Evolutionary conservation across 1,140 invertebrate species (phyloP).

Genomic region (Pinna nobilis): DNA sequence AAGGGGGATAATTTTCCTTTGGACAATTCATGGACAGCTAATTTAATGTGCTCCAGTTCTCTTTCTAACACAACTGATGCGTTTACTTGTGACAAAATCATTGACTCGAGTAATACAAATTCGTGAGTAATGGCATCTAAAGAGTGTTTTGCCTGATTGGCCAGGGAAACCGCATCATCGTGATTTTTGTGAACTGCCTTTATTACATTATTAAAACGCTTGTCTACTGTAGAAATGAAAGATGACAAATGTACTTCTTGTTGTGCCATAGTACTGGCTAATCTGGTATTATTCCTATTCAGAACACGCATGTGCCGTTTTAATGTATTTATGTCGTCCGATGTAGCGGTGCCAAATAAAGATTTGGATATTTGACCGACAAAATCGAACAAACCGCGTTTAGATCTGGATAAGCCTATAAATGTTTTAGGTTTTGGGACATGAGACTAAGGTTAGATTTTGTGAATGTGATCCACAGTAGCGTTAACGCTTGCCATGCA

Average conservation of each 20-base stretch:
- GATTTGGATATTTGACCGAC: conserved; percentile 39
- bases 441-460: not conserved
- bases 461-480: conserved; percentile 14
- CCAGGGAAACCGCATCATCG: not conserved
- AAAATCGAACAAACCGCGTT: conserved; percentile 37
- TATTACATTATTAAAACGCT: conserved; percentile 22
- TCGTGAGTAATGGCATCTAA: not conserved
- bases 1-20: conserved; percentile 24
- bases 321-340: conserved; percentile 32
- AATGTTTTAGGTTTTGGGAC: not conserved
- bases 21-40: conserved; percentile 19
- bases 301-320: conserved; percentile 12
- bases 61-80: not conserved
- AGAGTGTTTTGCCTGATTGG: not conserved
- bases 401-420: not conserved
- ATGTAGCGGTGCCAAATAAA: conserved; percentile 43
- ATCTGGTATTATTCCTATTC: conserved; percentile 16
- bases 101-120: not conserved
- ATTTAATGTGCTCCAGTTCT: conserved; percentile 6
- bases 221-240: not conserved
- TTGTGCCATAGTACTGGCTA: conserved; percentile 18
- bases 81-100: conserved; percentile 17
- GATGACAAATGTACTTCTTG: conserved; percentile 9
- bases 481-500: conserved; percentile 3
- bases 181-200: not conserved